A percentile compares a stretch with the other conserved stretches of the same genome.
phyloP scores from a whole-genome alignment of 2,888 invertebrate species.

The Idaea biselata region DNA sequence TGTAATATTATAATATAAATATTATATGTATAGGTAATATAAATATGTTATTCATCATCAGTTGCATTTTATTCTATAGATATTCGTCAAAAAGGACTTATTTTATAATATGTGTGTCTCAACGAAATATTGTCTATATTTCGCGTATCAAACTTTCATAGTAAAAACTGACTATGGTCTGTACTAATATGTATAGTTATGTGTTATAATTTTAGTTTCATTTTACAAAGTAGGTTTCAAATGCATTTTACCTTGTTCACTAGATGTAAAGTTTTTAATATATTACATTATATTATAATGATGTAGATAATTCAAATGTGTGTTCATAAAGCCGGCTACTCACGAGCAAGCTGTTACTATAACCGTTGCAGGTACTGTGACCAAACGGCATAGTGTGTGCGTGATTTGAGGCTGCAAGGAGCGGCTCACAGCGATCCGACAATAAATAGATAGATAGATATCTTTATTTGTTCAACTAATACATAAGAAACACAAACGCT shows the following conservation, averaged over 20 bases:
- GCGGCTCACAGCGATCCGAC: too few relatives aligned
- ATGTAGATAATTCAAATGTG: background rate
- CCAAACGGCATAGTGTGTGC: too few relatives aligned
- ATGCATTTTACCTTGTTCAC: slow-evolving; percentile 6
- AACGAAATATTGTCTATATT: background rate
- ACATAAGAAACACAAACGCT: too few relatives aligned
- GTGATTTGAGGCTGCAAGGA: too few relatives aligned
- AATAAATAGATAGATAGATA: too few relatives aligned
- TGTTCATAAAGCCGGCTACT: slow-evolving; percentile 1
- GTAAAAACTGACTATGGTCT: background rate
- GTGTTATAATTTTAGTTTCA: background rate
- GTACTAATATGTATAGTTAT: background rate
- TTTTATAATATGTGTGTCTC: background rate
- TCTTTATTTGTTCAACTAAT: too few relatives aligned
- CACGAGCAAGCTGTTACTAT: too few relatives aligned
- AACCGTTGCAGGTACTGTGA: too few relatives aligned
- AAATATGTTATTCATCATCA: too few relatives aligned
- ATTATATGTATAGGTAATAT: background rate
- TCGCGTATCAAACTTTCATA: background rate
- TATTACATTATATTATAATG: background rate
- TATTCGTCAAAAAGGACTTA: too few relatives aligned
- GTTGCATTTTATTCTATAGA: too few relatives aligned
- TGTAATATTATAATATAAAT: background rate
- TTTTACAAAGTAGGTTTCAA: background rate
- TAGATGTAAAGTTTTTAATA: background rate